Percentiles rank a stretch among this genome's conserved stretches.
Conservation (phyloP, 2,888 invertebrate species). For the Drosophila atroscutellata region DNA sequence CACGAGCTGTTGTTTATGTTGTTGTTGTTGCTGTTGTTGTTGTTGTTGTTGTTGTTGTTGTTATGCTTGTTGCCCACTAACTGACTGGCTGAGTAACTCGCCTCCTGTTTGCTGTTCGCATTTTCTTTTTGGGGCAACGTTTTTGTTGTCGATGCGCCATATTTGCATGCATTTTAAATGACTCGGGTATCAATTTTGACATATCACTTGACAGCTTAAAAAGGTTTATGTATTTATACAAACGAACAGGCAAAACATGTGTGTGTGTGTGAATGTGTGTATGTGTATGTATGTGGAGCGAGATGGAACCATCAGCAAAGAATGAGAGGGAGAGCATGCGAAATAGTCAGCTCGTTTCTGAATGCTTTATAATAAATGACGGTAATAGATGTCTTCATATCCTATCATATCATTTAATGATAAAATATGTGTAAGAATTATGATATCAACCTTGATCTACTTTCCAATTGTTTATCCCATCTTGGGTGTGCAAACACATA, state of each 20-base stretch:
- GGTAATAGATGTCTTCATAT: background rate
- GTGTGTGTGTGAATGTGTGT: constrained; percentile 19
- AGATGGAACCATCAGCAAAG: constrained; percentile 6
- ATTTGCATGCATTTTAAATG: constrained; percentile 82
- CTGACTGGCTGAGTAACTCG: constrained; percentile 60
- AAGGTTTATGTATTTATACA: constrained; percentile 81
- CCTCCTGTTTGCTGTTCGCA: constrained; percentile 9
- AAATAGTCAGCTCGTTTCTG: background rate
- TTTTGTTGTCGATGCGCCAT: constrained; percentile 64
- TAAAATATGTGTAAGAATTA: background rate
- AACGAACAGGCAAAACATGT: constrained; percentile 50
- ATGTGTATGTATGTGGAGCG: constrained; percentile 16
- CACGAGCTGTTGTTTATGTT: constrained; percentile 36
- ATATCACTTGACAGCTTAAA: constrained; percentile 82
- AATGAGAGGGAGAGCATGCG: background rate
- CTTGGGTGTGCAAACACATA: background rate
- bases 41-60: constrained; percentile 29
- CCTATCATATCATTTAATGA: background rate
- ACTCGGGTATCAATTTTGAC: constrained; percentile 82
- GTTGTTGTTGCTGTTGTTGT: constrained; percentile 24
- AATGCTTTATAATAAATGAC: constrained; percentile 6
- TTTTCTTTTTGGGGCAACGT: constrained; percentile 30
- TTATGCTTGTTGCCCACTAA: constrained; percentile 51
- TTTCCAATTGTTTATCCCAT: background rate
- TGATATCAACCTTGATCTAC: background rate